phyloP scores from a whole-genome alignment of 2,113 vertebrate species.

The Xiphorhynchus elegans region DNA sequence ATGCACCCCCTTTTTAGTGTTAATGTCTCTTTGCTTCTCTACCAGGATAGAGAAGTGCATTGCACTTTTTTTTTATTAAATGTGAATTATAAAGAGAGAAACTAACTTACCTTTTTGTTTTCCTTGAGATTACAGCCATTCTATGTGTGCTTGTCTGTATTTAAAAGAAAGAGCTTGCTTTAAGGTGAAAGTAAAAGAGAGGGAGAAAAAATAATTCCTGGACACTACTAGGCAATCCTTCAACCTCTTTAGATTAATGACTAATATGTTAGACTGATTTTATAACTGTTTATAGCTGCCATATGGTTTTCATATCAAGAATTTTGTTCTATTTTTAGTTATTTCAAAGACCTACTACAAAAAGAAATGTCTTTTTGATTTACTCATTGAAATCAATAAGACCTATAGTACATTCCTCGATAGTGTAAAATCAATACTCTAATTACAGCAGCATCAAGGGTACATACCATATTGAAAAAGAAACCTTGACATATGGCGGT shows the following conservation, averaged over 20 bases:
- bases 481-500: neutral
- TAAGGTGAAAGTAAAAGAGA: neutral
- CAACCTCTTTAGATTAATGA: neutral
- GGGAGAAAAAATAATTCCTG: neutral
- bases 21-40: neutral
- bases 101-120: neutral
- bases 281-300: neutral
- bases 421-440: slow-evolving; percentile 13
- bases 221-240: neutral
- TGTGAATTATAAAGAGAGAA: neutral
- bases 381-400: neutral
- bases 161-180: neutral
- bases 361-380: neutral
- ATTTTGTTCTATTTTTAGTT: neutral
- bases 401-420: neutral
- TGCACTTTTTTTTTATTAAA: neutral
- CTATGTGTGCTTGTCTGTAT: neutral
- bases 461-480: neutral
- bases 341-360: neutral
- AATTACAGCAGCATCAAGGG: neutral
- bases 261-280: neutral
- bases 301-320: neutral
- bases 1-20: neutral
- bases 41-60: neutral
- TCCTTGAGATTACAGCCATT: neutral